Base-by-base conservation (phyloP, 2,113 vertebrate genomes). In the Piprites chloris region DNA sequence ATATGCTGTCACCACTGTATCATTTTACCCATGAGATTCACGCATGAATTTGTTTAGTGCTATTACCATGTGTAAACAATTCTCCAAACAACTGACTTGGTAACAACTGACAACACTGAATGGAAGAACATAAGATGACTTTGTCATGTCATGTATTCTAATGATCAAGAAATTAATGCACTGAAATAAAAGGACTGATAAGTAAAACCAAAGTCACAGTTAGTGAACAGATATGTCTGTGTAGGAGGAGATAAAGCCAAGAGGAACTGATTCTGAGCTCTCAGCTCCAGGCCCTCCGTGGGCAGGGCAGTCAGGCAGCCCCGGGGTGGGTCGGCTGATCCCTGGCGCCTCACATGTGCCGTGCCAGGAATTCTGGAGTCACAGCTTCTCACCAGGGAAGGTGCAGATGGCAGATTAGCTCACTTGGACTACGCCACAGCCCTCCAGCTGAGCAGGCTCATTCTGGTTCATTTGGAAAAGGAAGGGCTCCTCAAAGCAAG, bases 281-380 rank as follows among this genome's bases (percentile, higher is more conserved):
- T 50, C 19, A 27, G 46, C 41, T 44, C 21, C 14, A 23, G 47
- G 2, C 32, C 27, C 24, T 9, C 0, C 0, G 0, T 1, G 6
- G 44, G 46, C 37, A 32, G 41, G 33, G 23, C 30, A 24, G 30
- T 6, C 39, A 24, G 55, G 63, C 42, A 41, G 79, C 0, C 61
- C 61, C 7, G 0, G 47, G 32, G 32, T 24, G 61, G 59, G 53
- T 4, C 16, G 6, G 30, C 16, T 9, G 50, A 74, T 47, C 55
- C 55, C 56, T 1, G 0, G 30, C 11, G 14, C 39, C 27, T 9
- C 22, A 0, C 9, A 5, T 17, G 27, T 2, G 12, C n/a, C 21
- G 47, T 33, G 56, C 53, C 79, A 72, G 83, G 63, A 56, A 35
- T 42, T 59, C 53, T 37, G 49, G 33, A 65, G 67, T 5, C 33